Evolutionary conservation across 2,888 invertebrate genomes (phyloP).

Genomic region (Cyclophora punctaria): DNA sequence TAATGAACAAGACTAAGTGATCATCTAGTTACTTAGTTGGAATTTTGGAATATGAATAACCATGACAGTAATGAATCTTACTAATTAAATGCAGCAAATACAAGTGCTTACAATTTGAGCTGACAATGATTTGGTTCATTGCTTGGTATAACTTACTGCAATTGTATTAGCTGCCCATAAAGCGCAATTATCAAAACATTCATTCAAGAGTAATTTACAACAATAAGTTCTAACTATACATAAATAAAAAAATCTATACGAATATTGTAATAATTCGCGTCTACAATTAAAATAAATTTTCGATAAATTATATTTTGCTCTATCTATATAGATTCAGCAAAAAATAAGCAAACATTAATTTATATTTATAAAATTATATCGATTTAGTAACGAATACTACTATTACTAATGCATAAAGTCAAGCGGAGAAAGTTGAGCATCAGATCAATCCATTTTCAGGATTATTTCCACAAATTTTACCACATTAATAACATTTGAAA

Average conservation of each 20-base stretch:
- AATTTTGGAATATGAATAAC: constrained; percentile 19
- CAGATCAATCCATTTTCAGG: constrained; percentile 41
- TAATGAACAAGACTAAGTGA: constrained; percentile 20
- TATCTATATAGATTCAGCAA: constrained; percentile 41
- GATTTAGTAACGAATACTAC: constrained; percentile 36
- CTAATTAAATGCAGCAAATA: constrained; percentile 11
- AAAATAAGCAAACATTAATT: constrained; percentile 40
- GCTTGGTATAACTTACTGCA: constrained; percentile 7
- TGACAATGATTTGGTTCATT: not conserved
- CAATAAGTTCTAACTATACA: constrained; percentile 2
- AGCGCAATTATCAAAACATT: constrained; percentile 32
- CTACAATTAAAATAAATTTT: constrained; percentile 48
- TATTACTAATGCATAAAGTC: constrained; percentile 39
- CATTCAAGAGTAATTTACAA: constrained; percentile 24
- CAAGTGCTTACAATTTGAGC: constrained; percentile 1
- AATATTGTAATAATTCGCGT: constrained; percentile 29
- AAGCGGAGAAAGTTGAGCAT: constrained; percentile 69
- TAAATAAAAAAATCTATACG: not conserved
- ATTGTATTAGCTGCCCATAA: constrained; percentile 43
- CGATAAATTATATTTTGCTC: constrained; percentile 32
- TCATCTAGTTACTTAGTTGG: constrained; percentile 22
- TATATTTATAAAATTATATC: constrained; percentile 27
- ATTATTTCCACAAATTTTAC: constrained; percentile 53
- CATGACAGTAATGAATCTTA: constrained; percentile 7
- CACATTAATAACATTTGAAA: constrained; percentile 61